Conservation (phyloP, 2,113 vertebrate species). For the Gallinago undulata region DNA sequence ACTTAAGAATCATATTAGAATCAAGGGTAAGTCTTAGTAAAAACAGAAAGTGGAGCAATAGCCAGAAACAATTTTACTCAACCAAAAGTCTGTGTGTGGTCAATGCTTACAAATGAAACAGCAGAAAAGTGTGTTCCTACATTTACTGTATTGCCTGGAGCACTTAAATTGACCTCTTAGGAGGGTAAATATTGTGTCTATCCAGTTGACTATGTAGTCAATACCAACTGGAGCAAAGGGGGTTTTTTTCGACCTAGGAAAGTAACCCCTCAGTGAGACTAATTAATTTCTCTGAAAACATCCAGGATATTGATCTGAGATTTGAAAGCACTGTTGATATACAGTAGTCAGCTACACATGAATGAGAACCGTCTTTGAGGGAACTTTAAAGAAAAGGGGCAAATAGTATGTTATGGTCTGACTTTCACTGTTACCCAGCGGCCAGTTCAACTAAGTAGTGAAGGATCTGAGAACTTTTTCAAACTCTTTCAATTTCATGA, state of each 20-base stretch:
- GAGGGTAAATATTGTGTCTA: conserved; percentile 44
- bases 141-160: conserved; percentile 9
- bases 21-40: neutral
- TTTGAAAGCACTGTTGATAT: conserved; percentile 62
- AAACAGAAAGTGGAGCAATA: neutral
- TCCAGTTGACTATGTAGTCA: conserved; percentile 38
- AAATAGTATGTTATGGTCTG: neutral
- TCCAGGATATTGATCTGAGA: conserved; percentile 66
- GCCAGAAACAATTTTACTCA: neutral
- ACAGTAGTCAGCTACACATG: conserved; percentile 24
- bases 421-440: neutral
- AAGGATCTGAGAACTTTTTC: neutral
- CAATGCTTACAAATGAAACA: neutral
- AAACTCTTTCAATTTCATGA: neutral
- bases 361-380: conserved; percentile 46
- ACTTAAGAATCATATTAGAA: neutral
- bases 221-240: conserved; percentile 19
- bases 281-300: conserved; percentile 70
- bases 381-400: conserved; percentile 21
- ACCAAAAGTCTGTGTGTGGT: neutral
- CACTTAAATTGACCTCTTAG: conserved; percentile 48
- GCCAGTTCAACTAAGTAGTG: neutral
- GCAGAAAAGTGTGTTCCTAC: neutral
- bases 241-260: neutral
- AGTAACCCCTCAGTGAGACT: conserved; percentile 66